Evolutionary conservation across 2,797 vertebrate genomes (phyloP).

Genomic region (Acipenser transmontanus): DNA sequence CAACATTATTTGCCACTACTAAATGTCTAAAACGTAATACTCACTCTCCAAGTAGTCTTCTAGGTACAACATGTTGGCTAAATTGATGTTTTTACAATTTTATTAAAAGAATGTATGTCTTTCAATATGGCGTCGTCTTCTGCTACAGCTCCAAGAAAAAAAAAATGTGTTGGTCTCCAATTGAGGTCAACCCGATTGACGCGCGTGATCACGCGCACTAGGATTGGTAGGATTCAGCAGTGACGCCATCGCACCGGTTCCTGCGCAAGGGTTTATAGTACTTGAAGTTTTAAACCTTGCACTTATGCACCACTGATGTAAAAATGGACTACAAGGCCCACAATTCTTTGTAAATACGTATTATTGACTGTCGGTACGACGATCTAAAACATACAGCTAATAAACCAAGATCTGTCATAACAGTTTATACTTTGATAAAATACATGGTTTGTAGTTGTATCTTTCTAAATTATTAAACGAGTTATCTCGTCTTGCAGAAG

Average conservation of each 20-base stretch:
- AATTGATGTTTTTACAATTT: constrained; percentile 36
- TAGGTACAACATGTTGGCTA: constrained; percentile 82
- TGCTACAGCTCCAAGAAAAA: constrained; percentile 65
- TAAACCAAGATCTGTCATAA: too few species aligned
- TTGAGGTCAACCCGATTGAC: constrained; percentile 56
- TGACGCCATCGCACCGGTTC: neutral
- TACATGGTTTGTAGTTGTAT: too few species aligned
- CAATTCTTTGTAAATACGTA: neutral
- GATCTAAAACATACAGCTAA: too few species aligned
- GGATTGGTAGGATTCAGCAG: constrained; percentile 22
- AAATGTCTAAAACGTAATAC: constrained; percentile 44
- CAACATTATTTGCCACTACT: rapidly evolving
- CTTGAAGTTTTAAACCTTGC: constrained; percentile 28
- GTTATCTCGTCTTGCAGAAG: too few species aligned
- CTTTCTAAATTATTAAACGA: too few species aligned
- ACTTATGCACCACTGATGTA: neutral
- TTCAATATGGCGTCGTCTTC: constrained; percentile 93
- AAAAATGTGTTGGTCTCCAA: constrained; percentile 49
- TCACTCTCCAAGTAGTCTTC: constrained; percentile 97
- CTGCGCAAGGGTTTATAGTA: constrained; percentile 8
- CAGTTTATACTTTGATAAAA: too few species aligned
- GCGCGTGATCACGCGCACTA: constrained; percentile 26
- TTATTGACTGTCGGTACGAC: too few species aligned
- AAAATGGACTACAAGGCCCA: neutral
- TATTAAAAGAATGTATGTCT: constrained; percentile 46